These are phyloP conservation scores for Sisor rabdophorus DNA, from an alignment of 2,113 vertebrate genomes.

Conservation along the genomic window DNA sequence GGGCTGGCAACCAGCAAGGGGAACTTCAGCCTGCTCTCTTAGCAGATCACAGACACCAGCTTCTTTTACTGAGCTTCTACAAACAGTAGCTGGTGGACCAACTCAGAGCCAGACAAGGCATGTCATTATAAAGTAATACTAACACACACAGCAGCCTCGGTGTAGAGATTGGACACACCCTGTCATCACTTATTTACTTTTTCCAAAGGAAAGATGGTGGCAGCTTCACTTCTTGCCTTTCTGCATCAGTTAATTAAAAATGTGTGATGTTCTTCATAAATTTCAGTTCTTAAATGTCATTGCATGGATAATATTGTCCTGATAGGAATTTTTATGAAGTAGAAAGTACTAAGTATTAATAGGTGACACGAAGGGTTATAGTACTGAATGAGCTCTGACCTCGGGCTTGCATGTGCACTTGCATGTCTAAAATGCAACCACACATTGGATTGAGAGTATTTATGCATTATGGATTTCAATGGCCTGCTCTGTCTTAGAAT, in stretches of 20 bases:
- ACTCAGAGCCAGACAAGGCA: conserved; percentile 68
- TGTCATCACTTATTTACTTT: conserved; percentile 32
- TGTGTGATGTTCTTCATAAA: conserved; percentile 63
- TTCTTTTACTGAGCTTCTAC: conserved; percentile 76
- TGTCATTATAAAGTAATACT: conserved; percentile 80
- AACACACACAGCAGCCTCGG: conserved; percentile 37
- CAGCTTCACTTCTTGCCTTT: conserved; percentile 35
- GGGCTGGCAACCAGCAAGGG: conserved; percentile 72
- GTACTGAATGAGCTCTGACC: conserved; percentile 43
- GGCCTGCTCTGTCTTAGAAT: conserved; percentile 35
- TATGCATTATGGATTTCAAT: conserved; percentile 48
- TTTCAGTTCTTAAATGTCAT: conserved; percentile 66
- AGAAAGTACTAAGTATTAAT: conserved; percentile 30
- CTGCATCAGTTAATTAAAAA: conserved; percentile 36
- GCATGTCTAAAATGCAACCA: conserved; percentile 78
- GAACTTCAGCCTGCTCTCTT: conserved; percentile 73
- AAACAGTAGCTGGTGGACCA: conserved; percentile 79
- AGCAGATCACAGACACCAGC: conserved; percentile 66
- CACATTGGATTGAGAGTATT: conserved; percentile 65
- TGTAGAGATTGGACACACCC: conserved; percentile 33
- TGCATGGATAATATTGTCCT: conserved; percentile 74
- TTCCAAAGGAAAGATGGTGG: conserved; percentile 36
- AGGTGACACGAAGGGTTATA: conserved; percentile 23
- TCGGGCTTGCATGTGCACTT: conserved; percentile 74
- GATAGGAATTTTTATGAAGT: conserved; percentile 26